Percentiles rank a stretch among this genome's conserved stretches.
Conservation (phyloP, 2,797 vertebrate species). For the Megaceryle alcyon region DNA sequence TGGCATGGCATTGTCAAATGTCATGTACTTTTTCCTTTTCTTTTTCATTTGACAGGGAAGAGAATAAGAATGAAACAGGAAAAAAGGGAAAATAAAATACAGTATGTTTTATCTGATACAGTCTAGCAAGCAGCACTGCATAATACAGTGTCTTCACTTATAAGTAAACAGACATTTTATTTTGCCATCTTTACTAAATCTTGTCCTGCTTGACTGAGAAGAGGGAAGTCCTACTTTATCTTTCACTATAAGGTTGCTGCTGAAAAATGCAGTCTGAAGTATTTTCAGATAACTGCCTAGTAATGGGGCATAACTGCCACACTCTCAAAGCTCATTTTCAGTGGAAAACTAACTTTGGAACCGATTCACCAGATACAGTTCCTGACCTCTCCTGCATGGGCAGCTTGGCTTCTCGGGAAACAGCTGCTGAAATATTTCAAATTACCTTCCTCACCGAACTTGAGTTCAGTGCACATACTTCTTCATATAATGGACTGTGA, state of each 20-base stretch:
- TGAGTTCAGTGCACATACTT: background rate
- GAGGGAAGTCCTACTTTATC: background rate
- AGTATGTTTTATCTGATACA: background rate
- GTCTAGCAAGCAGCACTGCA: background rate
- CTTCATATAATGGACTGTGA: background rate
- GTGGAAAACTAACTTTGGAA: slow-evolving; percentile 14
- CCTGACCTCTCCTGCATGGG: background rate
- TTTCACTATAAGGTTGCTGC: background rate
- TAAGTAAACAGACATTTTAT: background rate
- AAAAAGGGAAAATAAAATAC: background rate
- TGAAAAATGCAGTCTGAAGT: background rate
- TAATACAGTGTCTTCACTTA: background rate
- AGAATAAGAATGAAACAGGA: background rate
- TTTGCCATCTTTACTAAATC: background rate
- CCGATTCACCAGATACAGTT: background rate
- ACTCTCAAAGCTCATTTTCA: background rate
- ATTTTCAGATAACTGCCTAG: background rate
- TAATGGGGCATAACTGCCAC: background rate
- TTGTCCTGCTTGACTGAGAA: background rate
- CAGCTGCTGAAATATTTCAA: background rate
- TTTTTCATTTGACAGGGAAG: background rate
- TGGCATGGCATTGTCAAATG: background rate
- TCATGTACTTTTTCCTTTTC: background rate
- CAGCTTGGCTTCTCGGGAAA: background rate
- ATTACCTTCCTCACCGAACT: background rate